These are phyloP conservation scores for Panopea generosa DNA, from an alignment of 2,888 invertebrate species.

Conservation along the genomic window DNA sequence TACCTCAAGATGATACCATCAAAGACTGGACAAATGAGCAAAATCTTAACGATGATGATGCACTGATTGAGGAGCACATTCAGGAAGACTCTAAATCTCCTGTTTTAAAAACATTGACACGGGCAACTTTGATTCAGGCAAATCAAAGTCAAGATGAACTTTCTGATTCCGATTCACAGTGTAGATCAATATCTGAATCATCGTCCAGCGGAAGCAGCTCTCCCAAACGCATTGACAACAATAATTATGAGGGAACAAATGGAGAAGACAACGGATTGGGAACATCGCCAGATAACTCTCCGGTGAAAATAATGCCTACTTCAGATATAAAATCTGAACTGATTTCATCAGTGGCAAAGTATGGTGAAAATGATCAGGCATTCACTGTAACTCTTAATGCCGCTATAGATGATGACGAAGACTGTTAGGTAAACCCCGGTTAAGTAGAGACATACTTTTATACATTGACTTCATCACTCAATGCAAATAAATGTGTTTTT, in stretches of 20 bases:
- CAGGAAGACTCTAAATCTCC: slow-evolving; percentile 49
- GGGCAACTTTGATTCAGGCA: slow-evolving; percentile 62
- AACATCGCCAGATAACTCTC: slow-evolving; percentile 62
- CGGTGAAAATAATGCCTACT: slow-evolving; percentile 48
- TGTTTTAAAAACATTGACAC: slow-evolving; percentile 54
- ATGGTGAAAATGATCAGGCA: slow-evolving; percentile 38
- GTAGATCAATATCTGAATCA: slow-evolving; percentile 57
- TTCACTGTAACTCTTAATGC: slow-evolving; percentile 49
- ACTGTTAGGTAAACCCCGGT: slow-evolving; percentile 55
- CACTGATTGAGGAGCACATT: slow-evolving; percentile 54
- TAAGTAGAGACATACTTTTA: too few species aligned
- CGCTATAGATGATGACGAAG: slow-evolving; percentile 55
- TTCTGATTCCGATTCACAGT: slow-evolving; percentile 69
- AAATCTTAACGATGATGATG: slow-evolving; percentile 52
- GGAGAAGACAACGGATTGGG: slow-evolving; percentile 65
- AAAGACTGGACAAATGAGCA: slow-evolving; percentile 73
- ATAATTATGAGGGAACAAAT: slow-evolving; percentile 46
- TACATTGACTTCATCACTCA: too few species aligned
- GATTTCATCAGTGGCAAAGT: slow-evolving; percentile 38
- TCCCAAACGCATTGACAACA: slow-evolving; percentile 19
- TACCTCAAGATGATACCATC: slow-evolving; percentile 72
- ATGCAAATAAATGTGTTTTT: too few species aligned
- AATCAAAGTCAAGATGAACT: slow-evolving; percentile 60
- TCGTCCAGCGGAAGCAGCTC: slow-evolving; percentile 54
- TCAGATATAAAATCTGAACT: slow-evolving; percentile 47